Percentiles rank a stretch among this genome's conserved stretches.
These are phyloP conservation scores for Chascanopsetta lugubris DNA, from an alignment of 2,113 vertebrate species.

Conservation along the genomic window DNA sequence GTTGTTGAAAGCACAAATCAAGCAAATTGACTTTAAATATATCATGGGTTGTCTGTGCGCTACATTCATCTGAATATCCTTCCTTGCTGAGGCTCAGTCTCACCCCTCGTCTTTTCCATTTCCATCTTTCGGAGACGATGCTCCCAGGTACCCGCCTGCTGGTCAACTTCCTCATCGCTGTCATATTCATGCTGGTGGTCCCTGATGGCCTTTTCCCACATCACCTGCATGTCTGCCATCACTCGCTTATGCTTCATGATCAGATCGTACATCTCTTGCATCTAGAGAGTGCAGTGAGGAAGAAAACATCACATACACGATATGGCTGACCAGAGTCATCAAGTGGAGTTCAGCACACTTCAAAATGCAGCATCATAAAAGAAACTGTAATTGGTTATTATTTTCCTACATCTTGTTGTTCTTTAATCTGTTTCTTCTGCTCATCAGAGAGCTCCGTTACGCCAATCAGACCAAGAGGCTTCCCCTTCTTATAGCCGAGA, in stretches of 20 bases:
- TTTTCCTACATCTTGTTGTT: constrained; percentile 92
- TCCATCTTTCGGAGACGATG: constrained; percentile 96
- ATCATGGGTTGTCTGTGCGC: background rate
- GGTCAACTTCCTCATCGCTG: constrained; percentile 95
- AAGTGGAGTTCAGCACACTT: background rate
- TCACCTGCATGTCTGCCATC: constrained; percentile 95
- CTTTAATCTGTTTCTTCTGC: constrained; percentile 95
- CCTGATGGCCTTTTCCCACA: constrained; percentile 93
- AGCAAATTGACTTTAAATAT: background rate
- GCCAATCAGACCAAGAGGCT: constrained; percentile 93
- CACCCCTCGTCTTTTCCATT: constrained; percentile 97
- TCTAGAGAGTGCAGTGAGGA: constrained; percentile 74
- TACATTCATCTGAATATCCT: background rate
- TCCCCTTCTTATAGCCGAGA: constrained; percentile 95
- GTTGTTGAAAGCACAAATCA: background rate
- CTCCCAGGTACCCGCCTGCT: constrained; percentile 92
- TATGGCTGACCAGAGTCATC: background rate
- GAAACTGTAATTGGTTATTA: background rate
- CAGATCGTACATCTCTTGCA: constrained; percentile 99
- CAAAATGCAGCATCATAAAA: background rate
- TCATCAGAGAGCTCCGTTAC: constrained; percentile 95
- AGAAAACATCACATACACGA: background rate
- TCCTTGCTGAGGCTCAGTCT: background rate
- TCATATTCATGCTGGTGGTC: constrained; percentile 96
- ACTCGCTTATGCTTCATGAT: constrained; percentile 97